A percentile compares a stretch with the other conserved stretches of the same genome.
phyloP scores from a whole-genome alignment of 2,888 invertebrate genomes.

The Mermis nigrescens region DNA sequence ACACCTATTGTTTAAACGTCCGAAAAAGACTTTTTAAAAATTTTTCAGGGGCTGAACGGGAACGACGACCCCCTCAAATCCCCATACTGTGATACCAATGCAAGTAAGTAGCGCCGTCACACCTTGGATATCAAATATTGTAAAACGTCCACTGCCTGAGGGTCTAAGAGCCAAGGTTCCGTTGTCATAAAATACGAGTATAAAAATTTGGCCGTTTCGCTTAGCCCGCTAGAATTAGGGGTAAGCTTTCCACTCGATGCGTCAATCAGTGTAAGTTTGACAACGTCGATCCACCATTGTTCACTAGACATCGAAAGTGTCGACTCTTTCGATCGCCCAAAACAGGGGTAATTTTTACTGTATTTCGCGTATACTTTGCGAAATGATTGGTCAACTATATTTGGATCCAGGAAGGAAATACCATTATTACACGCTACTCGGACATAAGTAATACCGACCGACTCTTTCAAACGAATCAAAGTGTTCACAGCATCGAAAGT shows the following conservation, averaged over 20 bases:
- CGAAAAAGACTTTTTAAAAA: too few species aligned
- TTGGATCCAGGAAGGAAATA: not conserved
- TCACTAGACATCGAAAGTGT: not conserved
- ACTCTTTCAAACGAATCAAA: not conserved
- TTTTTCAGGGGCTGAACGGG: too few species aligned
- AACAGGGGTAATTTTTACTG: not conserved
- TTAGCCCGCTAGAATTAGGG: not conserved
- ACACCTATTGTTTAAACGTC: too few species aligned
- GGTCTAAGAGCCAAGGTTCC: conserved; percentile 1
- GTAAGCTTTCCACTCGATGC: not conserved
- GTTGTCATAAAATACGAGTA: not conserved
- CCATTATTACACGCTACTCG: not conserved
- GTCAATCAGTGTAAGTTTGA: not conserved
- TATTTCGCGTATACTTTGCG: not conserved
- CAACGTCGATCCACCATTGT: not conserved
- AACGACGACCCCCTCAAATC: too few species aligned
- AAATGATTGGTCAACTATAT: not conserved
- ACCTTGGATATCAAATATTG: not conserved
- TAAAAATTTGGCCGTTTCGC: not conserved
- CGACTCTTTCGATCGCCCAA: not conserved
- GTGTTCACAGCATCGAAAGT: conserved; percentile 5
- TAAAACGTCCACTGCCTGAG: not conserved
- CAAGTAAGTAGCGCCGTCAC: too few species aligned
- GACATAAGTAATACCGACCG: not conserved
- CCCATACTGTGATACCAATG: too few species aligned